Percentiles rank a stretch among this genome's conserved stretches.
These are phyloP conservation scores for human (Homo sapiens) DNA, from an alignment of 2,113 vertebrate genomes.

Conservation along the genomic window DNA sequence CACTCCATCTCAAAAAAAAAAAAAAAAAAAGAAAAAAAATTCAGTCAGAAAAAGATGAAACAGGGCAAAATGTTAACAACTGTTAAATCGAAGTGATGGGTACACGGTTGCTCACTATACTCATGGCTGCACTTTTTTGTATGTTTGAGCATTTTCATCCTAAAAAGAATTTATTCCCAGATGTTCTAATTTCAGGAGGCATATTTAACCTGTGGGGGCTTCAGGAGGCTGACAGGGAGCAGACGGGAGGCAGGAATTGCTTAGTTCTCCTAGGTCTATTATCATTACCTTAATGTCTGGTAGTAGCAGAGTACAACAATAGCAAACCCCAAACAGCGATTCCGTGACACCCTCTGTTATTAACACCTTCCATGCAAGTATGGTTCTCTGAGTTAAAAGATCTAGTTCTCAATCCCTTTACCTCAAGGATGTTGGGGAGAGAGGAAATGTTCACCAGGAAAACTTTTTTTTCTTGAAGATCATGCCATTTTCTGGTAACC, in stretches of 20 bases:
- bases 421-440: background rate
- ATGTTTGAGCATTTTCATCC: slow-evolving; percentile 5
- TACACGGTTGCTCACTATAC: background rate
- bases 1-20: background rate
- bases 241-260: background rate
- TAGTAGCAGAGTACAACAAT: background rate
- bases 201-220: background rate
- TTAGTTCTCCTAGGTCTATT: slow-evolving; percentile 2
- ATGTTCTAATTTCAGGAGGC: slow-evolving; percentile 6
- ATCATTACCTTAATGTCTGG: background rate
- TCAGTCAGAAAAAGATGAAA: background rate
- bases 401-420: background rate
- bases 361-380: background rate
- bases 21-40: background rate
- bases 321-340: background rate
- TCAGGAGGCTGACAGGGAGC: background rate
- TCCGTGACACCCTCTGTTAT: background rate
- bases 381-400: background rate
- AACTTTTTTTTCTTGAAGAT: slow-evolving; percentile 17
- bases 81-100: background rate
- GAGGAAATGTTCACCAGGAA: slow-evolving; percentile 14
- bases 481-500: slow-evolving; percentile 44
- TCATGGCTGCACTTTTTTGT: background rate
- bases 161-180: slow-evolving; percentile 9
- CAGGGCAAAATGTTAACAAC: background rate